Evolutionary conservation across 2,888 invertebrate species (phyloP), one percentile per base, ranked within the genome.

Genomic region (Rugalucina vietnamica): DNA sequence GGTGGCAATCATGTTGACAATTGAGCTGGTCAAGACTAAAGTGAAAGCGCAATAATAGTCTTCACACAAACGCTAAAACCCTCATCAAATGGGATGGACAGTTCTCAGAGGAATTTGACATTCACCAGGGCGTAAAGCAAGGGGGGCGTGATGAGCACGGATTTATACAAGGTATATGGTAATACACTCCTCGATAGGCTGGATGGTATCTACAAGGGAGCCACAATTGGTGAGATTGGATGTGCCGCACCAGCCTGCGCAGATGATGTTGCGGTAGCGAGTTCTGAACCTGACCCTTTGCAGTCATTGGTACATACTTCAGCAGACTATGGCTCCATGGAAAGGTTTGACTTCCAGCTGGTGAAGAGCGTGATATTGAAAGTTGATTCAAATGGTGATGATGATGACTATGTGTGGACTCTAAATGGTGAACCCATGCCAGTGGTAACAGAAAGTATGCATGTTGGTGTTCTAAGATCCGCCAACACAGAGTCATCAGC

Each of bases 161-260:
- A n/a, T n/a, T n/a, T n/a, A n/a, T n/a, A n/a, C n/a, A n/a, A n/a
- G n/a, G n/a, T n/a, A n/a, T n/a, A n/a, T n/a, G n/a, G n/a, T n/a
- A n/a, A n/a, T n/a, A n/a, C n/a, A n/a, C n/a, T n/a, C n/a, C n/a
- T n/a, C n/a, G n/a, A n/a, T n/a, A n/a, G n/a, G n/a, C n/a, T 79
- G 27, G 73, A 74, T 49, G 32, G 49, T 21, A 49, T 37, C n/a
- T 32, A 43, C 24, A 8, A 74, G 18, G 74, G 79, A 24, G 43
- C 24, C 0, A 69, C n/a, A 39, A 69, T 74, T 1, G 65, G 74
- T 24, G 50, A 79, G n/a, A 73, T 74, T 32, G 49, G 32, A 14
- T 79, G 79, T 74, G 24, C 73, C 29, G 65, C 79, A 14, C 43
- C 65, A 12, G 79, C 79, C n/a, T 79, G 79, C 50, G 79, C 79